Base-by-base conservation (phyloP, 2,888 invertebrate species). In the Sinopyrophorus schimmeli region DNA sequence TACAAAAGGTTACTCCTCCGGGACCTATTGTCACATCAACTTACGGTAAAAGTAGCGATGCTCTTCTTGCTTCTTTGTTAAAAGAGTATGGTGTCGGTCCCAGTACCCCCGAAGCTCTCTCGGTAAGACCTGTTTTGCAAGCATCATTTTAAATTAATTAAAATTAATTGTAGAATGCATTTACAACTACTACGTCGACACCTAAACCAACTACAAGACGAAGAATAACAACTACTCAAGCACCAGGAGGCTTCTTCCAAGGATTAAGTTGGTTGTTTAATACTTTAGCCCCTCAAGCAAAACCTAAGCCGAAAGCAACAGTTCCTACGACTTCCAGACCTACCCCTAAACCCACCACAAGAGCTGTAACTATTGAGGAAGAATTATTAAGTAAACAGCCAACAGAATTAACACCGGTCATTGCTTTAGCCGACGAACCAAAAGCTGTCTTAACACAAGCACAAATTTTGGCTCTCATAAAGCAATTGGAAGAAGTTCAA, bases 71-170 rank as follows among this genome's bases (percentile, higher is more conserved):
- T 1, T 83, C 85, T 2, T 71, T 86, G 41, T 72, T 87, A 34
- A 86, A 86, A 71, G 81, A 85, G 61, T 81, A 84, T 65, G 86
- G 86, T 24, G 85, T 87, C 59, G 84, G 82, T 47, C 86, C 87
- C 2, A 77, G 81, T n/a, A 84, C 84, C 51, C 83, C 85, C 59
- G 80, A 79, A 72, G 76, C 77, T 42, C 71, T 81, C 48, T 75
- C 78, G 67, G 81, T 81, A 71, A 77, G 78, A 77, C 27, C 2
- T n/a, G 9, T 17, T 17, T 16, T 5, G n/a, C n/a, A n/a, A n/a
- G n/a, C n/a, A n/a, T n/a, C n/a, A n/a, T n/a, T n/a, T n/a, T 31
- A 52, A 53, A 26, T 18, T 10, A 48, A 50, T 32, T 47, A 23
- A 7, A 7, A 9, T 9, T 15, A 50, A 55, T 69, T n/a, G 67